phyloP scores from a whole-genome alignment of 2,797 vertebrate species.

The Simalia tracyae region DNA sequence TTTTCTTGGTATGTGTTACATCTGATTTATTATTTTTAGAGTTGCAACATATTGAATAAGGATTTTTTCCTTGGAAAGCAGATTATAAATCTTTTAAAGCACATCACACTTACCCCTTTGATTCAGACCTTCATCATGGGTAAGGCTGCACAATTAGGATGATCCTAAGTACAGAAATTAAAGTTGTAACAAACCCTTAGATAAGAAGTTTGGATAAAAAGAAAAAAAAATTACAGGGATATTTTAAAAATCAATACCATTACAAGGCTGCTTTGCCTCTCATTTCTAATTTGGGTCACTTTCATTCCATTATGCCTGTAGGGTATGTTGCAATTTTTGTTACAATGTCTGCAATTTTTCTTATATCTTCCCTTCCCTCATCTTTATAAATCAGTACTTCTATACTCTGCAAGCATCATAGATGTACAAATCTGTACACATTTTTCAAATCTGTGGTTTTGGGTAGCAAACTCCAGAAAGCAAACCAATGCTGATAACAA shows the following conservation, averaged over 20 bases:
- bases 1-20: neutral
- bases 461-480: slow-evolving; percentile 8
- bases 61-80: slow-evolving; percentile 9
- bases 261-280: neutral
- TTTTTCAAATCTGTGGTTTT: slow-evolving; percentile 56
- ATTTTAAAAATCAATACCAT: neutral
- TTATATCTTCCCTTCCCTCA: neutral
- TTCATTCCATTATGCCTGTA: slow-evolving; percentile 37
- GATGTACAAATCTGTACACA: slow-evolving; percentile 21
- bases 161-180: neutral
- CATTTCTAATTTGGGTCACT: slow-evolving; percentile 31
- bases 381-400: slow-evolving; percentile 54
- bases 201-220: slow-evolving; percentile 1
- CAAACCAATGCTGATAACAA: neutral
- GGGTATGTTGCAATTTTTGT: slow-evolving; percentile 34
- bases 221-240: neutral
- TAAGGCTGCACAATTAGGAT: neutral
- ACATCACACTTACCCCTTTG: neutral
- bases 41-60: neutral
- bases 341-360: neutral
- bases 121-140: fast-evolving
- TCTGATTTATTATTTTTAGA: neutral
- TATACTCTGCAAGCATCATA: slow-evolving; percentile 44
- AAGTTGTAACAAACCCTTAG: slow-evolving; percentile 3
- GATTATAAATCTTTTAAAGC: neutral